Evolutionary conservation across 2,888 invertebrate species (phyloP).

Genomic region (Spialia ferax): DNA sequence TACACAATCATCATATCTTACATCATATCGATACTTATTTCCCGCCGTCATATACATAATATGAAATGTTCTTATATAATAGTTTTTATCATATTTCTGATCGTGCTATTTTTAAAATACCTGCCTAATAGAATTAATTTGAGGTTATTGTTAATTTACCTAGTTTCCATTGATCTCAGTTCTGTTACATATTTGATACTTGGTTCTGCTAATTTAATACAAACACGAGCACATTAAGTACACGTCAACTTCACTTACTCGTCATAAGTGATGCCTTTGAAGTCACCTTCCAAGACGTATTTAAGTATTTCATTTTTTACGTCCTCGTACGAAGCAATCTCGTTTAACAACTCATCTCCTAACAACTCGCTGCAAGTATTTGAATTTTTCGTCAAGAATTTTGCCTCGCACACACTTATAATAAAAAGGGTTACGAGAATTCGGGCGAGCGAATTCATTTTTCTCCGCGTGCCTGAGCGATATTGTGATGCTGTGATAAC

Average conservation of each 20-base stretch:
- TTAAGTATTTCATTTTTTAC: constrained; percentile 82
- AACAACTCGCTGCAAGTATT: constrained; percentile 69
- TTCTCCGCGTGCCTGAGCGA: constrained; percentile 48
- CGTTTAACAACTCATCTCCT: constrained; percentile 77
- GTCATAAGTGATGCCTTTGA: constrained; percentile 85
- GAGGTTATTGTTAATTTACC: background rate
- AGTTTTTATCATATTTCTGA: too few relatives aligned
- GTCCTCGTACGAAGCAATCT: constrained; percentile 86
- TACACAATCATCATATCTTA: too few relatives aligned
- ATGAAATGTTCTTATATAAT: too few relatives aligned
- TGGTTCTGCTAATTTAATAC: background rate
- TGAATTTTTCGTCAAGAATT: constrained; percentile 56
- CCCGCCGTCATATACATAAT: too few relatives aligned
- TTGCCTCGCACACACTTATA: constrained; percentile 58
- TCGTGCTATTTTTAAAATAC: too few relatives aligned
- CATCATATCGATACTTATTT: too few relatives aligned
- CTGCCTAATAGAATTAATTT: too few relatives aligned
- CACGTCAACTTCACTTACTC: constrained; percentile 66
- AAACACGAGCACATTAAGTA: background rate
- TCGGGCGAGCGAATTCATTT: constrained; percentile 59
- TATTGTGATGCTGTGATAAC: constrained; percentile 56
- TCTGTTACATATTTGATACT: background rate
- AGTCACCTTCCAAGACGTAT: constrained; percentile 80
- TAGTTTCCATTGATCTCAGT: background rate
- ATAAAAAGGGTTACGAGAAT: constrained; percentile 57